Conservation (phyloP, 2,888 invertebrate genomes). For the Xylota sylvarum region DNA sequence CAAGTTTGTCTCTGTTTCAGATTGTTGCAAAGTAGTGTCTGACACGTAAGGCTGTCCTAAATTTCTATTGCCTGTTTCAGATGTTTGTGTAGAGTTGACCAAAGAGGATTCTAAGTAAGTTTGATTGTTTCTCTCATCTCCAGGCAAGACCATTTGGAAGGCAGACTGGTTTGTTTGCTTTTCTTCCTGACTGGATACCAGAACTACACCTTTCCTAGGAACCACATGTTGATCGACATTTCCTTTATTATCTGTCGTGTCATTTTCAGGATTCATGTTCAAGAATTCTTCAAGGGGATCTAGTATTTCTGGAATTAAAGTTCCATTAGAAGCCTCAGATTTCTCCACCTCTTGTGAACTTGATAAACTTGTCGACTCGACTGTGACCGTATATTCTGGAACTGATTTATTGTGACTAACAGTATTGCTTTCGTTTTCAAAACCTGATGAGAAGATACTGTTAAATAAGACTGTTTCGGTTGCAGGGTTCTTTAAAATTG, state of each 20-base stretch:
- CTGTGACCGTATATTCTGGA: not conserved
- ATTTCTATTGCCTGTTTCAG: not conserved
- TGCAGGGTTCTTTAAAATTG: not conserved
- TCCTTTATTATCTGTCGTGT: not conserved
- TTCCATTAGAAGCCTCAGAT: not conserved
- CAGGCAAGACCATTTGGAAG: not conserved
- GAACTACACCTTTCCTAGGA: slow-evolving; percentile 44
- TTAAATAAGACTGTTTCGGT: not conserved
- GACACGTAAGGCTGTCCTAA: no score
- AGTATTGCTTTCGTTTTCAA: not conserved
- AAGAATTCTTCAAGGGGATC: slow-evolving; percentile 9
- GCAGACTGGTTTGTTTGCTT: not conserved
- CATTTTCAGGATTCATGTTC: not conserved
- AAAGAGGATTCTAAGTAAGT: not conserved
- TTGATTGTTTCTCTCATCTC: not conserved
- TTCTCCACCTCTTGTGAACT: not conserved
- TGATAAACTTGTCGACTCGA: not conserved
- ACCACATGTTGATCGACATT: slow-evolving; percentile 36
- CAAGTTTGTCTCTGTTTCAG: not conserved
- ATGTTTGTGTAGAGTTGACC: no score
- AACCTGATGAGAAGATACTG: not conserved
- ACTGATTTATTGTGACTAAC: not conserved
- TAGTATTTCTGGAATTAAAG: not conserved
- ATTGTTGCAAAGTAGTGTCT: not conserved
- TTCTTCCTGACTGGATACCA: slow-evolving; percentile 20